phyloP scores from a whole-genome alignment of 2,888 invertebrate species.

The Agonum fuliginosum region DNA sequence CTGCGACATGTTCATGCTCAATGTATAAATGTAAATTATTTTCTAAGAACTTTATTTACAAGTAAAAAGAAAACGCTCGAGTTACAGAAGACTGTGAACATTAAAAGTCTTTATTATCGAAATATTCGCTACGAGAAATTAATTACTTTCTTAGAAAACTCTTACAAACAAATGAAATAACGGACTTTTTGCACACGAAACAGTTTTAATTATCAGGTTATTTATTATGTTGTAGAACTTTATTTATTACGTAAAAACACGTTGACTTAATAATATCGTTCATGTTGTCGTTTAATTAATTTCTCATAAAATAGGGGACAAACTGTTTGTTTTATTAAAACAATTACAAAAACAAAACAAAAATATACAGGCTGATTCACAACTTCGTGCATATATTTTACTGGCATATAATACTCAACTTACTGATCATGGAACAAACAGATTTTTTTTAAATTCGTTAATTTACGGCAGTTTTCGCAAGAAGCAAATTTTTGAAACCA shows the following conservation, averaged over 20 bases:
- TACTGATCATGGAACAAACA: too few species aligned
- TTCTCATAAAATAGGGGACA: too few species aligned
- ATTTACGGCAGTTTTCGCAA: too few species aligned
- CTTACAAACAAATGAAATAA: conserved; percentile 5
- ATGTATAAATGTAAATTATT: conserved; percentile 1
- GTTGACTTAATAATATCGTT: background rate
- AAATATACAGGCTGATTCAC: too few species aligned
- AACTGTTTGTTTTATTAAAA: too few species aligned
- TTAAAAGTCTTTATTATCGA: conserved; percentile 39
- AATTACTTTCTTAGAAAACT: conserved; percentile 42
- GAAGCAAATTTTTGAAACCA: too few species aligned
- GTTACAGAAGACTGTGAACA: background rate
- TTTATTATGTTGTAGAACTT: conserved; percentile 32
- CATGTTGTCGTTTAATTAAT: background rate
- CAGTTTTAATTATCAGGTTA: conserved; percentile 40
- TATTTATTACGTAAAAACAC: conserved; percentile 6
- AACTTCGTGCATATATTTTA: too few species aligned
- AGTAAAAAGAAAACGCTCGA: background rate
- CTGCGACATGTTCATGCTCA: too few species aligned
- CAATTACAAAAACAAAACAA: too few species aligned
- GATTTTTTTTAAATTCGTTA: too few species aligned
- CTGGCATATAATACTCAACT: too few species aligned
- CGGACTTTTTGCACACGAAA: conserved; percentile 20
- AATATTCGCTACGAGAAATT: conserved; percentile 34
- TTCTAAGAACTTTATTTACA: background rate